phyloP scores from a whole-genome alignment of 1,140 invertebrate genomes.

The Tyrophagus putrescentiae region DNA sequence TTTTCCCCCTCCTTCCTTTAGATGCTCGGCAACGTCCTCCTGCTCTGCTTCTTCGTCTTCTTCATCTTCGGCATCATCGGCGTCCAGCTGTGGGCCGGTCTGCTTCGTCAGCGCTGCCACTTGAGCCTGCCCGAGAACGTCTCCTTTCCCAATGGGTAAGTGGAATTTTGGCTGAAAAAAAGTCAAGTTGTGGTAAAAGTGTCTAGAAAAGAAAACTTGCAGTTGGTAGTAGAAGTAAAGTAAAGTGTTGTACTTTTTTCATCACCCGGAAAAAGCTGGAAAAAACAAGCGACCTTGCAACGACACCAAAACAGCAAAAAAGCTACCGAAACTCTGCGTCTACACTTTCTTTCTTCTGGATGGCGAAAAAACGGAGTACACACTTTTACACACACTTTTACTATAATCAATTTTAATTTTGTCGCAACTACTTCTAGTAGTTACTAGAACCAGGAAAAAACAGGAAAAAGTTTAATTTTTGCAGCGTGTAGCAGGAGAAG shows the following conservation, averaged over 20 bases:
- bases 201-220: too few species aligned
- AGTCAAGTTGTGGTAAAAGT: too few species aligned
- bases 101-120: slow-evolving; percentile 81
- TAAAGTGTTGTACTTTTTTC: too few species aligned
- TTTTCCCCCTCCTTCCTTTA: not conserved
- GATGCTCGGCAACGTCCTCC: slow-evolving; percentile 94
- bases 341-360: too few species aligned
- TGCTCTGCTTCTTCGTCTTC: slow-evolving; percentile 99
- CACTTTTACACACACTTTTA: not conserved
- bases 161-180: slow-evolving; percentile 38
- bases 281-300: too few species aligned
- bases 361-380: not conserved
- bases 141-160: slow-evolving; percentile 33
- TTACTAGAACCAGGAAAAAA: not conserved
- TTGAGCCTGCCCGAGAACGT: slow-evolving; percentile 38
- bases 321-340: too few species aligned
- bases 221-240: too few species aligned
- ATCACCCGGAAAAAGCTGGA: too few species aligned
- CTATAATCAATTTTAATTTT: slow-evolving; percentile 13
- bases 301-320: too few species aligned
- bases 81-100: slow-evolving; percentile 96
- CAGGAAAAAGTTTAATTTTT: too few species aligned
- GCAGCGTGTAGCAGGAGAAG: too few species aligned
- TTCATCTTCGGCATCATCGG: slow-evolving; percentile 99
- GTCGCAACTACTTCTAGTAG: not conserved